phyloP scores from a whole-genome alignment of 2,888 invertebrate species.

The Gibbula magus region DNA sequence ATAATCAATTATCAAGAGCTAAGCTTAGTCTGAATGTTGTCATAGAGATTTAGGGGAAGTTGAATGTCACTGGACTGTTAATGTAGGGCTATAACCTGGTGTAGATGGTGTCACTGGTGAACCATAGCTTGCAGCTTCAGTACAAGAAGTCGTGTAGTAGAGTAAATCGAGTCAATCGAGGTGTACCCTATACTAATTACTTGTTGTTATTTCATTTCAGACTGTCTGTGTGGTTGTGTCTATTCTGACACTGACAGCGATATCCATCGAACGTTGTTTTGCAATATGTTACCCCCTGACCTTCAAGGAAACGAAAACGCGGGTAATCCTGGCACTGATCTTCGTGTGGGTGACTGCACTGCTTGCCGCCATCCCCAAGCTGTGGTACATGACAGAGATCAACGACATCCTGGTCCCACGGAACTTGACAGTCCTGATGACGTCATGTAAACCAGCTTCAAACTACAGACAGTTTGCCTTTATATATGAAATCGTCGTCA shows the following conservation, averaged over 20 bases:
- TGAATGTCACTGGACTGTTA: too few species aligned
- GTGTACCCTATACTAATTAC: too few species aligned
- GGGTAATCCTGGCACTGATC: slow-evolving; percentile 87
- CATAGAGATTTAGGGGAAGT: too few species aligned
- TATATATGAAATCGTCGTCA: slow-evolving; percentile 61
- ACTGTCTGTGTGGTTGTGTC: slow-evolving; percentile 25
- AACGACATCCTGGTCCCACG: slow-evolving; percentile 58
- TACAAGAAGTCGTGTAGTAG: too few species aligned
- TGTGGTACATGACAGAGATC: slow-evolving; percentile 54
- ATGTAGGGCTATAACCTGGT: too few species aligned
- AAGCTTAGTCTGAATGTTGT: too few species aligned
- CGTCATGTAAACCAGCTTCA: slow-evolving; percentile 53
- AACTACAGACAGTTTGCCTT: slow-evolving; percentile 44
- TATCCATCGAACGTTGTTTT: slow-evolving; percentile 95
- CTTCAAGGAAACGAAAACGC: slow-evolving; percentile 88
- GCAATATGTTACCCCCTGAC: slow-evolving; percentile 93
- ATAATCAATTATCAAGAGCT: too few species aligned
- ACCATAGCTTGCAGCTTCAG: too few species aligned
- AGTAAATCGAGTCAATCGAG: too few species aligned
- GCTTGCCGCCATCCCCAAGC: slow-evolving; percentile 65
- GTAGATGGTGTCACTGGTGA: too few species aligned
- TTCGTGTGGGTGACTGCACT: slow-evolving; percentile 89
- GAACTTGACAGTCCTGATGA: slow-evolving; percentile 59
- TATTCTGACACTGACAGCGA: slow-evolving; percentile 82
- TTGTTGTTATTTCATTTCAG: slow-evolving; percentile 9